Base-by-base conservation (phyloP, 37 sponge, comb jelly and placozoan species). In the Halisarca cf. caerulea region DNA sequence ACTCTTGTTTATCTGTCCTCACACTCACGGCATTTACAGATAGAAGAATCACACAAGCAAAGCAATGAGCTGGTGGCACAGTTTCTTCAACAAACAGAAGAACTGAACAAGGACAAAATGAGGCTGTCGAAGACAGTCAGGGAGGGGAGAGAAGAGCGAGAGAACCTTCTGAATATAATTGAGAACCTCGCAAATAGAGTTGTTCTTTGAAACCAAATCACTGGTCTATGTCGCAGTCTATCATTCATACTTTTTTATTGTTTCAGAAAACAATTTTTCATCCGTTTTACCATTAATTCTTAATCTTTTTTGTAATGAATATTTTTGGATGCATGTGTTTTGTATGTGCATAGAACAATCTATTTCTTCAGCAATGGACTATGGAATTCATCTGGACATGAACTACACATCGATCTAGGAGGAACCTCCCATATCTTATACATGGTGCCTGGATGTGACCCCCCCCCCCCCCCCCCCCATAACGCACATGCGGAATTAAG, bases 91-190 rank as follows among this genome's bases (percentile, higher is more conserved):
- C 45, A 74, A 7, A 74, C 77, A 3, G 24, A 17, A 1, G 45
- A 37, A 24, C 77, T 74, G 77, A 44, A 43, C 23, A 44, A 74
- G 36, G 77, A 41, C 44, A 74, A 74, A 23, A 74, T 25, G 20
- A 74, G 77, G 6, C 45, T 74, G 24, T 40, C 77, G 2, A 43
- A 74, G 77, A 3, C 14, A 9, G 43, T 74, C 23, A 20, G 77
- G 18, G 77, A 74, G 42, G n/a, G 38, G 45, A 3, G 25, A 8
- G 45, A 39, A 23, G 77, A 74, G 25, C 38, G 77, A 74, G 77
- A 74, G 36, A 37, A 21, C 1, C 45, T n/a, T 15, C 24, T 74
- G 77, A 17, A 74, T 36, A n/a, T 74, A n/a, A 43, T 74, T 41
- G 77, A 74, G 9, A 37, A 74, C 30, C 77, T 74, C 38, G 77